These are phyloP conservation scores for Stegophylla sp. DNA, from an alignment of 2,888 invertebrate genomes.

Conservation along the genomic window DNA sequence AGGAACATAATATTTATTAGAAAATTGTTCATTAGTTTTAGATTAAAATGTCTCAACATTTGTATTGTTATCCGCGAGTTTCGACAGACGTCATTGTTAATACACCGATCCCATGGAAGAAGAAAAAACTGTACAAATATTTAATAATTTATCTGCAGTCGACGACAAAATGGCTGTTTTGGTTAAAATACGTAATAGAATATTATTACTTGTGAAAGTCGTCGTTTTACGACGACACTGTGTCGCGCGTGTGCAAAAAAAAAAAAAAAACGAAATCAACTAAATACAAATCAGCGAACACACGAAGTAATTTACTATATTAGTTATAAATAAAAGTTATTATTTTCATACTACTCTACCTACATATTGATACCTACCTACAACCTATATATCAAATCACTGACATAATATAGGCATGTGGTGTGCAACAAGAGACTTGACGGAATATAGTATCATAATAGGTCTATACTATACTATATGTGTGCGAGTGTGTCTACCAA, in stretches of 20 bases:
- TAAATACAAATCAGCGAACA: slow-evolving; percentile 34
- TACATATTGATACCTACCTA: neutral
- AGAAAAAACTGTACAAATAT: slow-evolving; percentile 27
- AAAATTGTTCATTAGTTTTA: slow-evolving; percentile 20
- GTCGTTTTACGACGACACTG: neutral
- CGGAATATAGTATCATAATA: no score
- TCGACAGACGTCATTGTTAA: neutral
- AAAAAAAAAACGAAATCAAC: neutral
- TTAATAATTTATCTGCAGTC: neutral
- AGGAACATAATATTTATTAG: slow-evolving; percentile 35
- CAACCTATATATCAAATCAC: neutral
- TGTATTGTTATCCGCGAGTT: no score
- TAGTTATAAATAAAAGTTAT: no score
- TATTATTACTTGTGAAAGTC: neutral
- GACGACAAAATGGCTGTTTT: slow-evolving; percentile 10
- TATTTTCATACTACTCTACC: no score
- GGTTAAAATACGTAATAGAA: slow-evolving; percentile 16
- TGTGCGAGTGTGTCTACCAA: slow-evolving; percentile 20
- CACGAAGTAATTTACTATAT: neutral
- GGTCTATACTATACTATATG: neutral
- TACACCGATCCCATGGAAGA: slow-evolving; percentile 15
- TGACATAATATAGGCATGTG: neutral
- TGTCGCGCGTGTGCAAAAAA: slow-evolving; percentile 6
- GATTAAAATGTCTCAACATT: slow-evolving; percentile 16
- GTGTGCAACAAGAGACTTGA: neutral